Conservation (phyloP, 1,140 invertebrate genomes). For the Panagrolaimus sp. region DNA sequence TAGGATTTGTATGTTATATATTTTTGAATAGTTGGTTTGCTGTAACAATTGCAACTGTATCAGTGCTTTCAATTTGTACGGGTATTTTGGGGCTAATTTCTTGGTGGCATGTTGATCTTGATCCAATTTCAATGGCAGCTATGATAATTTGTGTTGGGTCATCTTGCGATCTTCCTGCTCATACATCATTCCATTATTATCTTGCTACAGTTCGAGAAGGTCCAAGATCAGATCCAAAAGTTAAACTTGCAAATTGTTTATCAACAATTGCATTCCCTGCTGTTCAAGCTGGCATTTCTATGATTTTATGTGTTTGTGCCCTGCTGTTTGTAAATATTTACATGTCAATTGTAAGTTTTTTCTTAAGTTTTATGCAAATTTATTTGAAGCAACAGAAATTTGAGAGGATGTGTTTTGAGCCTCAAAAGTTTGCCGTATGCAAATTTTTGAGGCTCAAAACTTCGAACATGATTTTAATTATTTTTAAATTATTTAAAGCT, state of each 20-base stretch:
- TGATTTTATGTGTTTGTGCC: conserved; percentile 51
- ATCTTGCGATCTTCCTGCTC: conserved; percentile 48
- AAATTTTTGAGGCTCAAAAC: too few species aligned
- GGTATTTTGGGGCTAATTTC: conserved; percentile 61
- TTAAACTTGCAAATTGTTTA: conserved; percentile 53
- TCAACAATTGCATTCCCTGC: conserved; percentile 57
- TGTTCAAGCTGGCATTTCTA: conserved; percentile 48
- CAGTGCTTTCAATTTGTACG: conserved; percentile 60
- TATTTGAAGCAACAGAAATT: too few species aligned
- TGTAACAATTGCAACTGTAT: conserved; percentile 59
- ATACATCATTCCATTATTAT: conserved; percentile 47
- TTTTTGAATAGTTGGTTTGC: conserved; percentile 62
- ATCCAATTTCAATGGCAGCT: conserved; percentile 62
- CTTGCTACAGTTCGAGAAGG: conserved; percentile 27
- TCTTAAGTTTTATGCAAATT: not conserved
- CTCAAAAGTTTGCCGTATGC: too few species aligned
- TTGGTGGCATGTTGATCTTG: conserved; percentile 59
- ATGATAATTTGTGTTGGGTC: conserved; percentile 62
- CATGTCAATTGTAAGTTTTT: conserved; percentile 48
- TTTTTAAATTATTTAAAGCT: too few species aligned
- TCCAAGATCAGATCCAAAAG: conserved; percentile 24
- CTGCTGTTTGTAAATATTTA: conserved; percentile 54
- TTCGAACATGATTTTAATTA: too few species aligned
- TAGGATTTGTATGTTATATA: conserved; percentile 60
- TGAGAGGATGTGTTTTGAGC: too few species aligned